These are phyloP conservation scores for Drosophila lacertosa DNA, from an alignment of 1,140 invertebrate genomes.

Conservation along the genomic window DNA sequence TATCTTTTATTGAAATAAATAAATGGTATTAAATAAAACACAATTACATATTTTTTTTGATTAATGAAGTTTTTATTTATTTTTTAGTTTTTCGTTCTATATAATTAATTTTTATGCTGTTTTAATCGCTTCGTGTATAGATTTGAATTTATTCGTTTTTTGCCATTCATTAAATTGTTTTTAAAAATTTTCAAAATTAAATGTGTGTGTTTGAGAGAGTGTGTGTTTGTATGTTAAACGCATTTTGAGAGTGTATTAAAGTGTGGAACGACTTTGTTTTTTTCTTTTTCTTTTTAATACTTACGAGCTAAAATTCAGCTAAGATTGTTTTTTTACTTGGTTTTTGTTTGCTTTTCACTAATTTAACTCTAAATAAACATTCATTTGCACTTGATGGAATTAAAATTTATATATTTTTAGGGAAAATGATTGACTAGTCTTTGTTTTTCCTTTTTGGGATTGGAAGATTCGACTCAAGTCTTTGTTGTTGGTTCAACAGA, in stretches of 20 bases:
- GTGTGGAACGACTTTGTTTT: constrained; percentile 32
- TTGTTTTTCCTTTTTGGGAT: constrained; percentile 18
- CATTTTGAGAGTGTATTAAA: constrained; percentile 6
- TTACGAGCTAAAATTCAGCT: constrained; percentile 71
- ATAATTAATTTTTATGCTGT: constrained; percentile 72
- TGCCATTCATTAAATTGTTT: constrained; percentile 31
- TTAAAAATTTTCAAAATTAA: constrained; percentile 48
- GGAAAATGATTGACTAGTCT: constrained; percentile 30
- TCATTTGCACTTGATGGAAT: constrained; percentile 62
- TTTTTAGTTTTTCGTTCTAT: constrained; percentile 68
- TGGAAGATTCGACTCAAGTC: constrained; percentile 2
- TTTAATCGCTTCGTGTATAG: constrained; percentile 70
- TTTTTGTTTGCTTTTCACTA: constrained; percentile 27
- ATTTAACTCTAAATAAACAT: constrained; percentile 46
- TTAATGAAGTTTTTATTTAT: constrained; percentile 79
- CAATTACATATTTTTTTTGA: constrained; percentile 36
- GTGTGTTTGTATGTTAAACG: constrained; percentile 27
- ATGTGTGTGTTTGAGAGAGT: constrained; percentile 14
- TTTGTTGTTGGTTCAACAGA: constrained; percentile 20
- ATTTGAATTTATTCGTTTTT: constrained; percentile 33
- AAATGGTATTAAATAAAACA: constrained; percentile 17
- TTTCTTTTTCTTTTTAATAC: constrained; percentile 27
- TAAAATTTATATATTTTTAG: constrained; percentile 19
- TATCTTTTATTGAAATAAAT: neutral
- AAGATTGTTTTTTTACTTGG: constrained; percentile 35